Evolutionary conservation across 2,888 invertebrate species (phyloP).

Genomic region (Poecilus cupreus): DNA sequence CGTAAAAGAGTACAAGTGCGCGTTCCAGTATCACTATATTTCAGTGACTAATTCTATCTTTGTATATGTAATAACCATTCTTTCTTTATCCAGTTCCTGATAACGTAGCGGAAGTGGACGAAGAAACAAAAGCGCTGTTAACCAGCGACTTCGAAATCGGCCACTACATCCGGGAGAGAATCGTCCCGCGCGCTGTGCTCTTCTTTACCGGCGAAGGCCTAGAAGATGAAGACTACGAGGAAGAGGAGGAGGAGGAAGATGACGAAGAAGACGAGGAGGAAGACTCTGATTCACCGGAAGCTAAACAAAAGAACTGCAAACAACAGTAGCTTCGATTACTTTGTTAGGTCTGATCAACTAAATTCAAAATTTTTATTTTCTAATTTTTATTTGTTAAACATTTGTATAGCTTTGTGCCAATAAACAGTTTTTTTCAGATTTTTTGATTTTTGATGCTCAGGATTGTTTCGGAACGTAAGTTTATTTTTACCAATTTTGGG

Average conservation of each 20-base stretch:
- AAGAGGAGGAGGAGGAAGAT: conserved; percentile 78
- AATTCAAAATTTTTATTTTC: conserved; percentile 30
- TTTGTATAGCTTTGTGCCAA: conserved; percentile 60
- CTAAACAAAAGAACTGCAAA: conserved; percentile 70
- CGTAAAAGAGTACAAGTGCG: too few species aligned
- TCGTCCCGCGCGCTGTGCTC: conserved; percentile 97
- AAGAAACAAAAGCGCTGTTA: conserved; percentile 89
- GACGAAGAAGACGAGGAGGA: conserved; percentile 79
- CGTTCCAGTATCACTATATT: too few species aligned
- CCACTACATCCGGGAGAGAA: conserved; percentile 96
- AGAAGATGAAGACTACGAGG: conserved; percentile 87
- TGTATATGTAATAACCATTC: too few species aligned
- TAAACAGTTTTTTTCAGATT: conserved; percentile 58
- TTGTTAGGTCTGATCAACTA: conserved; percentile 48
- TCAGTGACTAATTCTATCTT: too few species aligned
- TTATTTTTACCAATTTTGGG: not conserved
- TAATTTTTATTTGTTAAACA: conserved; percentile 57
- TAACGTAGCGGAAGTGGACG: conserved; percentile 86
- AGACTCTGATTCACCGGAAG: conserved; percentile 72
- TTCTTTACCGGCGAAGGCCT: conserved; percentile 95
- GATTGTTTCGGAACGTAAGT: conserved; percentile 3
- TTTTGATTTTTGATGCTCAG: not conserved
- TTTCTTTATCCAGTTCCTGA: conserved; percentile 79
- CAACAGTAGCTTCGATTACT: conserved; percentile 67
- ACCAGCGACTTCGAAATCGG: conserved; percentile 99